Base-by-base conservation (phyloP, 2,113 vertebrate genomes). In the Sialia sialis region DNA sequence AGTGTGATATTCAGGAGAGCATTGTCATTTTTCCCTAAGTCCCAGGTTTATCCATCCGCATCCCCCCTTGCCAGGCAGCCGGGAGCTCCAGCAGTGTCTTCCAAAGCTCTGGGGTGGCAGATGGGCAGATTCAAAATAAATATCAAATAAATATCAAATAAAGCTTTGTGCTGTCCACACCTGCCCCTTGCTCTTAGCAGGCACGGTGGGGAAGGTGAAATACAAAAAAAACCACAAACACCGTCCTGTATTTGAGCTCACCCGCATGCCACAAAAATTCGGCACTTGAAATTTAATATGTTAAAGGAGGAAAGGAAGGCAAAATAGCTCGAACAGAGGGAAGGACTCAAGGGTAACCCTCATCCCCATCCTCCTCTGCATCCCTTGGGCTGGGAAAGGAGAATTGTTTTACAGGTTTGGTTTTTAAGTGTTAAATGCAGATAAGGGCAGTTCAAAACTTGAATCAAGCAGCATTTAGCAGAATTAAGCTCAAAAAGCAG, bases 81-180 rank as follows among this genome's bases (percentile, higher is more conserved):
- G 7, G 76, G 49, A 95, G 44, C 55, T 27, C 41, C 41, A 51
- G 4, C 30, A 0, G 52, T 25, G 18, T 38, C 68, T 60, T 59
- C 49, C 38, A 68, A 39, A 92, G 58, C 58, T 15, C 44, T 29
- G 2, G 30, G 80, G 77, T 16, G 84, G 90, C 94, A 92, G 94
- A 94, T 90, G 92, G 91, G 2, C 32, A 83, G 81, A 66, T 52
- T n/a, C n/a, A n/a, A n/a, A n/a, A n/a, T n/a, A n/a, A n/a, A n/a
- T n/a, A n/a, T n/a, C n/a, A n/a, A n/a, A n/a, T n/a, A n/a, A n/a
- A n/a, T n/a, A n/a, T n/a, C n/a, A 94, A 73, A 84, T 11, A 60
- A 75, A 79, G 55, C 82, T 77, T 60, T 76, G 39, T 14, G 39
- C 21, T 2, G 59, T 8, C 44, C 66, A 14, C 63, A 63, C 8